Evolutionary conservation across 2,888 invertebrate species (phyloP), one percentile per base, ranked within the genome.

Genomic region (Brassicogethes aeneus): DNA sequence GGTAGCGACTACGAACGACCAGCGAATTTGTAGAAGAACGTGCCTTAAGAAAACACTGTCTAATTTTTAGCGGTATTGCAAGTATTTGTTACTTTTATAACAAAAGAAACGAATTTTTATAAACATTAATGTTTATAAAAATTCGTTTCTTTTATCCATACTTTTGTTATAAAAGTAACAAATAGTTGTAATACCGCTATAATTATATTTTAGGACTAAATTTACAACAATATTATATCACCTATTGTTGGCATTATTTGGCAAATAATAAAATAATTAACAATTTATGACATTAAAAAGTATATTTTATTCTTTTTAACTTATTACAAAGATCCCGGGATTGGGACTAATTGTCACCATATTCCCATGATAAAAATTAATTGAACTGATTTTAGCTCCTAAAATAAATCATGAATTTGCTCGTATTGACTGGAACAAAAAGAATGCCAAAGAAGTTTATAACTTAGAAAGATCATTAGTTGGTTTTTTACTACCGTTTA

Each of bases 401-500:
- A 87, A 85, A 73, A 72, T 90, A 42, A 71, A 72, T 16, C 68
- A 76, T 42, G 62, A 65, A 40, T 71, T 82, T 51, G 74, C 81
- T 34, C 67, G 73, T 54, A 70, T 90, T 5, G 67, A 74, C 51
- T 91, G 88, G 88, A 56, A 71, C 1, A 63, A 70, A 36, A 79
- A 80, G 76, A 70, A 69, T 16, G 76, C 85, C 1, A 52, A 52
- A 29, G 68, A 82, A 57, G 69, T 90, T 8, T 85, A 81, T 59
- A 80, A 87, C 60, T 71, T 84, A 13, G 74, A 80, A 55, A 72
- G 89, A 54, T 85, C 85, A 0, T 63, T 89, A 39, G 73, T 73
- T 51, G 77, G 81, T 16, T 58, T 83, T 17, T 78, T 79, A 59
- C 68, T 75, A 2, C 65, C 86, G 23, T 72, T 70, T 10, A 79